Conservation (phyloP, 1,140 invertebrate genomes). For the Hirudo medicinalis region DNA sequence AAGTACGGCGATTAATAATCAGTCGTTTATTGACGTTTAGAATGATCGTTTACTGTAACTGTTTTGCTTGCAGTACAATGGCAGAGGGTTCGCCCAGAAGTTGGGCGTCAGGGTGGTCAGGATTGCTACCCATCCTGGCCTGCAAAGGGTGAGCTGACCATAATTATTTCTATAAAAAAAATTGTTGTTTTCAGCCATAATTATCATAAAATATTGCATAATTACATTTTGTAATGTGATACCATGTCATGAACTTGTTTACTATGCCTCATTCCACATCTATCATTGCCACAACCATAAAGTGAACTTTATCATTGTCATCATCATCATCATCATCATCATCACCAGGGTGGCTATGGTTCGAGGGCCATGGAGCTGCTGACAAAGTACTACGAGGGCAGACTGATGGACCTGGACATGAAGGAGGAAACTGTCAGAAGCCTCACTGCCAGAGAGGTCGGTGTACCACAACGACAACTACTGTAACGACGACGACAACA, state of each 20-base stretch:
- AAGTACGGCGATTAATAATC: too few species aligned
- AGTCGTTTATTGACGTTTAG: too few species aligned
- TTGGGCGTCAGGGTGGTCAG: constrained; percentile 81
- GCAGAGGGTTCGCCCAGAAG: constrained; percentile 77
- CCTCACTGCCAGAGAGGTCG: too few species aligned
- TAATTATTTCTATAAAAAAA: not conserved
- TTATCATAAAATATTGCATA: not conserved
- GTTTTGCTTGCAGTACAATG: constrained; percentile 53
- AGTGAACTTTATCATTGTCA: not conserved
- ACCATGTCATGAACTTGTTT: not conserved
- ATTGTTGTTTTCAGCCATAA: not conserved
- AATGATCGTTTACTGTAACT: not conserved
- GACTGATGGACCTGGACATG: constrained; percentile 48
- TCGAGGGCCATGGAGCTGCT: constrained; percentile 66
- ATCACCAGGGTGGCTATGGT: constrained; percentile 79
- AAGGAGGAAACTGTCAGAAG: constrained; percentile 45
- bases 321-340: constrained; percentile 13
- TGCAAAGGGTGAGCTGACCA: constrained; percentile 58
- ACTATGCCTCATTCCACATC: not conserved
- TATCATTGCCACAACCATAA: not conserved
- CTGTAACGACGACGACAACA: too few species aligned
- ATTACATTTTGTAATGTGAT: not conserved
- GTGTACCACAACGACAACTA: too few species aligned
- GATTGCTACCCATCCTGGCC: constrained; percentile 95
- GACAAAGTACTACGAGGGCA: constrained; percentile 74